These are phyloP conservation scores for Scaptomyza reducta DNA, from an alignment of 2,888 invertebrate genomes.

Conservation along the genomic window DNA sequence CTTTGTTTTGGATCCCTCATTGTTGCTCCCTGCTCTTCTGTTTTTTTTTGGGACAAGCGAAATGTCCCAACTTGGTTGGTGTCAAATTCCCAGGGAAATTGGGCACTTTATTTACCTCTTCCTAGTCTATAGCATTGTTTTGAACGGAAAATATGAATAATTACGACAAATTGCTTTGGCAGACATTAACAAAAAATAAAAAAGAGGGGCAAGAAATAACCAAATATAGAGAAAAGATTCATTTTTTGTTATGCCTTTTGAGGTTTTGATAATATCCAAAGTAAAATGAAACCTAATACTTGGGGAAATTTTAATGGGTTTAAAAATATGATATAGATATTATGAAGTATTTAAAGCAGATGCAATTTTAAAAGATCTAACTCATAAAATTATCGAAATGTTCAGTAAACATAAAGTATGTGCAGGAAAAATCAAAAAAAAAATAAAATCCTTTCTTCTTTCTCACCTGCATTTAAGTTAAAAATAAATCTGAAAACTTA, in stretches of 20 bases:
- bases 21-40: constrained; percentile 10
- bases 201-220: constrained; percentile 7
- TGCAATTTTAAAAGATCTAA: background rate
- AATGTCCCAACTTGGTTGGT: constrained; percentile 58
- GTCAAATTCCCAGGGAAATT: constrained; percentile 73
- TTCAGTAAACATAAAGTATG: too few species aligned
- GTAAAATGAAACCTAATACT: constrained; percentile 9
- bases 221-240: constrained; percentile 2
- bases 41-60: constrained; percentile 38
- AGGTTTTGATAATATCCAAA: constrained; percentile 2
- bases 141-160: constrained; percentile 65
- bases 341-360: background rate
- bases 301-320: background rate
- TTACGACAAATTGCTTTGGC: constrained; percentile 50
- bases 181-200: constrained; percentile 24
- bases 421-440: too few species aligned
- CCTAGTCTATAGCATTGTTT: constrained; percentile 39
- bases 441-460: background rate
- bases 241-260: background rate
- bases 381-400: background rate
- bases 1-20: constrained; percentile 6
- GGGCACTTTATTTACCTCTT: constrained; percentile 73
- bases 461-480: background rate
- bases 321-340: background rate
- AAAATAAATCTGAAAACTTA: background rate